Base-by-base conservation (phyloP, 2,797 vertebrate species). In the Melanotaenia parkinsoni region DNA sequence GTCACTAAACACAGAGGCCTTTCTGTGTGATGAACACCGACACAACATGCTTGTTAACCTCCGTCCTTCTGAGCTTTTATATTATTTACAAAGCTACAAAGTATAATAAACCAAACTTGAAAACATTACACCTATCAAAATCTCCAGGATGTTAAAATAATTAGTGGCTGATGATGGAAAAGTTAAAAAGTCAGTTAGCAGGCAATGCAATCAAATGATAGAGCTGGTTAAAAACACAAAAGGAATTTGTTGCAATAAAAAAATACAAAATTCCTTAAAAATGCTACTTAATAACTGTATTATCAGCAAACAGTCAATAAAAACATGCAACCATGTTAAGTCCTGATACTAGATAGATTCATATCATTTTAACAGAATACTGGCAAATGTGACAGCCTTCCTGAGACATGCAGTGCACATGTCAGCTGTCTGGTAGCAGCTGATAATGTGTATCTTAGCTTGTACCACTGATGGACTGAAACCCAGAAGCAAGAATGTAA, bases 1-100 rank as follows among this genome's bases (percentile, higher is more conserved):
- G 14, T 67, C 72, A 14, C 28, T 47, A 12, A 72, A 72, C 66
- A 79, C 68, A 22, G 65, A 66, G 62, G 78, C 57, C 67, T 50
- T 67, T 76, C 65, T 68, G 68, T 50, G 24, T 37, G 43, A 67
- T 63, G 62, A 64, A 40, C 56, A 13, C 43, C 12, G n/a, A 38
- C 16, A 16, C n/a, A 59, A 5, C 28, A 4, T 13, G 22, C 37
- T 47, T 24, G 13, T 11, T n/a, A 32, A 67, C 30, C 14, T 28
- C 3, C 8, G n/a, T n/a, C 24, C 61, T 50, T 61, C 10, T 20
- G 62, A 47, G 33, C 11, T 33, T 63, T 59, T 1, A 57, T 12
- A 6, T 20, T 8, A 20, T 45, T n/a, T 30, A 66, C 20, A 72
- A 60, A 61, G n/a, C 9, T 12, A 3, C 2, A 13, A 7, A 28